These are phyloP conservation scores for Alosa alosa DNA, from an alignment of 2,113 vertebrate genomes.

Conservation along the genomic window DNA sequence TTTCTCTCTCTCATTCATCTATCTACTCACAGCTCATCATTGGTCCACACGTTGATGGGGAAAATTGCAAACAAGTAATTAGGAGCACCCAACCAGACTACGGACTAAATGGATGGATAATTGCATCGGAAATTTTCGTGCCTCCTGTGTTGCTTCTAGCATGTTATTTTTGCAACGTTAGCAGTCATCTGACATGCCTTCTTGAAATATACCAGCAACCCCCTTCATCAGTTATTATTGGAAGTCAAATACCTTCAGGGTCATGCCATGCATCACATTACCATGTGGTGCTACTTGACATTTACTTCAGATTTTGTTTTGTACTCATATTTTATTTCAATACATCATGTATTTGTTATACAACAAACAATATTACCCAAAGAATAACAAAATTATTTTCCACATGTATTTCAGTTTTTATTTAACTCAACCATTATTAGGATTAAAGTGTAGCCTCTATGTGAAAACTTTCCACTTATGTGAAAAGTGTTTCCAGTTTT, in stretches of 20 bases:
- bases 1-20: background rate
- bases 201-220: background rate
- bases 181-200: background rate
- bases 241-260: background rate
- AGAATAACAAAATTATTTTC: background rate
- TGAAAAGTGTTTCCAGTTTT: background rate
- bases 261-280: background rate
- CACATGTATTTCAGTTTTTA: background rate
- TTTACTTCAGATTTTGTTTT: background rate
- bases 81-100: background rate
- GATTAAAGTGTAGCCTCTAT: background rate
- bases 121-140: slow-evolving; percentile 13
- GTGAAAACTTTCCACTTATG: background rate
- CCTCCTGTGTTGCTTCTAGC: background rate
- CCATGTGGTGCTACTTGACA: background rate
- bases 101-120: slow-evolving; percentile 1
- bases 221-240: background rate
- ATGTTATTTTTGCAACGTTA: slow-evolving; percentile 4
- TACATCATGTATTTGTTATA: background rate
- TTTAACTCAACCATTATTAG: background rate
- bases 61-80: slow-evolving; percentile 15
- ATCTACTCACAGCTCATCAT: background rate
- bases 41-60: background rate
- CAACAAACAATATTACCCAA: background rate
- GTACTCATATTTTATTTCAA: background rate